Percentiles rank a stretch among this genome's conserved stretches.
phyloP scores from a whole-genome alignment of 2,888 invertebrate species.

The Ophion costatus region DNA sequence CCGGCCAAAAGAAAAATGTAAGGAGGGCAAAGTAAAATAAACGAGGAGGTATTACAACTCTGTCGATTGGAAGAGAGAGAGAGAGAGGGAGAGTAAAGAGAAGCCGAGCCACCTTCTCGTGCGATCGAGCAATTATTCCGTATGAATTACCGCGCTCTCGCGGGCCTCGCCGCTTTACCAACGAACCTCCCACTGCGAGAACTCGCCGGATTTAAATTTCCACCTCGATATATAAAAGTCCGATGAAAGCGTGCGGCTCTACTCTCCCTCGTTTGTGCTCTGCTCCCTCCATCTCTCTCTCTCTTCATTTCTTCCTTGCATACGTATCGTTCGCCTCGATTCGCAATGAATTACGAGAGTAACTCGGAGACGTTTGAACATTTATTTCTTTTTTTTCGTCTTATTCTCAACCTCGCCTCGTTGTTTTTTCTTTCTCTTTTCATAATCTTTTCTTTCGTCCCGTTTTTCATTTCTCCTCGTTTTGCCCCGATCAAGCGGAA shows the following conservation, averaged over 20 bases:
- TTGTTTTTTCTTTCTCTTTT: neutral
- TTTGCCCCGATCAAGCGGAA: neutral
- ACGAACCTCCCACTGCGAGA: constrained; percentile 67
- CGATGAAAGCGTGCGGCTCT: constrained; percentile 58
- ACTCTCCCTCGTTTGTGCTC: constrained; percentile 35
- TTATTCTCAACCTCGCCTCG: neutral
- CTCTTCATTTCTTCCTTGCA: constrained; percentile 1
- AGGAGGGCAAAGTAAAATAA: neutral
- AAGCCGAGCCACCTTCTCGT: constrained; percentile 56
- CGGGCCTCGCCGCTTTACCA: constrained; percentile 26
- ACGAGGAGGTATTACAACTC: neutral
- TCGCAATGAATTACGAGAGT: constrained; percentile 54
- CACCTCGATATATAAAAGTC: constrained; percentile 59
- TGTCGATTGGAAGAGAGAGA: constrained; percentile 3
- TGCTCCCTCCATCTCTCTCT: constrained; percentile 11
- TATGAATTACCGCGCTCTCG: constrained; percentile 65
- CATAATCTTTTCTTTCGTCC: neutral
- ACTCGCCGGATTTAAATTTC: constrained; percentile 58
- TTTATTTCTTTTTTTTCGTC: neutral
- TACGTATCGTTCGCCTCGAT: constrained; percentile 33
- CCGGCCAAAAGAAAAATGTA: neutral
- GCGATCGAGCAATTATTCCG: constrained; percentile 69
- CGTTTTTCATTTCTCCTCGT: neutral
- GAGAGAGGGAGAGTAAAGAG: constrained; percentile 14
- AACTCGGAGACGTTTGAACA: constrained; percentile 13